Percentiles rank a stretch among this genome's conserved stretches.
phyloP scores from a whole-genome alignment of 2,888 invertebrate genomes.

The Conops quadrifasciatus region DNA sequence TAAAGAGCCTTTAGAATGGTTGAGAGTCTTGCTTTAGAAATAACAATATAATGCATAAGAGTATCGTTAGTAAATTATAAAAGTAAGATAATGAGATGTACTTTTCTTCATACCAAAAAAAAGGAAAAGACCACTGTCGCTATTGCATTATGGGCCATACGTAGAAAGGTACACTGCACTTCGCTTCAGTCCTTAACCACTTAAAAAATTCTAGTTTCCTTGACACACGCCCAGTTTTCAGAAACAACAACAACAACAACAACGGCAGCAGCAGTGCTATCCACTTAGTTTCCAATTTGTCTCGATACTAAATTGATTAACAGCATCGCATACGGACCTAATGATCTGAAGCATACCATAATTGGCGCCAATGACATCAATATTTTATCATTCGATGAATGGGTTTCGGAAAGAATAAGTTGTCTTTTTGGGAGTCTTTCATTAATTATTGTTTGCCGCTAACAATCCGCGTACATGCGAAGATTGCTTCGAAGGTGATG shows the following conservation, averaged over 20 bases:
- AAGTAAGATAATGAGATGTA: too few relatives aligned
- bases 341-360: background rate
- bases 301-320: conserved; percentile 28
- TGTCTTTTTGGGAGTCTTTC: conserved; percentile 21
- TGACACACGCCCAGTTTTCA: background rate
- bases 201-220: background rate
- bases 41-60: too few relatives aligned
- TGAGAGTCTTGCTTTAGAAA: too few relatives aligned
- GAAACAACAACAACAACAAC: too few relatives aligned
- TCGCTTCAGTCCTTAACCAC: background rate
- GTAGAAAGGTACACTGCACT: too few relatives aligned
- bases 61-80: too few relatives aligned
- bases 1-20: too few relatives aligned
- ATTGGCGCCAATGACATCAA: conserved; percentile 28
- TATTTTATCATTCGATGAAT: conserved; percentile 28
- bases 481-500: background rate
- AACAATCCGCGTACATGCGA: background rate
- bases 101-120: too few relatives aligned
- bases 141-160: too few relatives aligned
- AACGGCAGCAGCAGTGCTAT: background rate
- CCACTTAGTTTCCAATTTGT: conserved; percentile 34
- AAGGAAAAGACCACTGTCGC: too few relatives aligned
- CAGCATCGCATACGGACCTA: background rate
- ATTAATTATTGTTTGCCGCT: conserved; percentile 22
- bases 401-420: conserved; percentile 23